These are phyloP conservation scores for Patella pellucida DNA, from an alignment of 2,888 invertebrate species.

Conservation along the genomic window DNA sequence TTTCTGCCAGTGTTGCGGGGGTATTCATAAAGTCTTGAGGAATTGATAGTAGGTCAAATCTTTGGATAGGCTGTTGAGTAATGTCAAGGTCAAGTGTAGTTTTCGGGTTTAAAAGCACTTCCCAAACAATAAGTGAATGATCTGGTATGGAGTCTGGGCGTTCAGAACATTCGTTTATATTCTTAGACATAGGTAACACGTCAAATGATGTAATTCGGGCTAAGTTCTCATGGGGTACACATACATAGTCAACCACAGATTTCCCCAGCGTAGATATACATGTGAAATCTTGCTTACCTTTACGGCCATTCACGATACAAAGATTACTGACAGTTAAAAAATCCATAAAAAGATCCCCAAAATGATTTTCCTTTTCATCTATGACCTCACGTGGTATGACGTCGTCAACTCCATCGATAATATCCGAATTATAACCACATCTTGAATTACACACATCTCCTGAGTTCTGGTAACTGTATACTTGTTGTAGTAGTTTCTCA, in stretches of 20 bases:
- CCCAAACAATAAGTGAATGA: background rate
- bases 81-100: no score
- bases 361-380: slow-evolving; percentile 15
- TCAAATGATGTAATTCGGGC: background rate
- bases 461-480: slow-evolving; percentile 24
- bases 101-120: background rate
- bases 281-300: slow-evolving; percentile 15
- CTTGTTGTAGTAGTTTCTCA: slow-evolving; percentile 9
- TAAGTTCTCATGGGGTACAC: slow-evolving; percentile 1
- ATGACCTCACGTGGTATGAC: slow-evolving; percentile 19
- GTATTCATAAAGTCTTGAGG: background rate
- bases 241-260: slow-evolving; percentile 1
- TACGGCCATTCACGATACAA: slow-evolving; percentile 26
- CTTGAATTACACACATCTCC: slow-evolving; percentile 17
- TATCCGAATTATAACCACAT: slow-evolving; percentile 15
- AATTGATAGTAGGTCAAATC: background rate
- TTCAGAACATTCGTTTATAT: background rate
- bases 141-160: background rate
- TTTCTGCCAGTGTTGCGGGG: background rate
- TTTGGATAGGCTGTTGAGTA: background rate
- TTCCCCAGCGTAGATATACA: background rate
- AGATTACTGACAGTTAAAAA: slow-evolving; percentile 20
- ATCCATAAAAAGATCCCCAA: slow-evolving; percentile 20
- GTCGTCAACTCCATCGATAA: slow-evolving; percentile 26
- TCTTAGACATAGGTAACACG: background rate